phyloP scores from a whole-genome alignment of 2,113 vertebrate genomes.

The Rhinichthys klamathensis region DNA sequence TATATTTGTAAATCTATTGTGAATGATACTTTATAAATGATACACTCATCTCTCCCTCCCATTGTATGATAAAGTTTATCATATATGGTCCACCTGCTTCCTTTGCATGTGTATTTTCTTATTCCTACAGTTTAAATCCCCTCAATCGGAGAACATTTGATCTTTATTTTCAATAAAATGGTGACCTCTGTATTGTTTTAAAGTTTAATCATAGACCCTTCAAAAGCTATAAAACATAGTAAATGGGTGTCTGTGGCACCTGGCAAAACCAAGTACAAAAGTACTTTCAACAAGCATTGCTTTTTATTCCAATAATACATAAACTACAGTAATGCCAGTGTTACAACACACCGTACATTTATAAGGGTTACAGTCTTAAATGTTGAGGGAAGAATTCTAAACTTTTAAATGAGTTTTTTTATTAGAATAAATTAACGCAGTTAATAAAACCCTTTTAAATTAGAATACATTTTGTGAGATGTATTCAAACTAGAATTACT shows the following conservation, averaged over 20 bases:
- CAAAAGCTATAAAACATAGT: neutral
- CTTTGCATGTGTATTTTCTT: conserved; percentile 66
- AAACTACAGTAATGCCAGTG: neutral
- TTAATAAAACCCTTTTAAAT: neutral
- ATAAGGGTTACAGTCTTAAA: neutral
- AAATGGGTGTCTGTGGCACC: neutral
- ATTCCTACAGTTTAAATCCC: conserved; percentile 67
- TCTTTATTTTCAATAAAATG: conserved; percentile 71
- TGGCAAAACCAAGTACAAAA: neutral
- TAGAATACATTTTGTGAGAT: neutral
- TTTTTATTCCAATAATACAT: neutral
- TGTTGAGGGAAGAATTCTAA: neutral
- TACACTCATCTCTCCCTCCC: conserved; percentile 57
- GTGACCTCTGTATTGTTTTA: conserved; percentile 49
- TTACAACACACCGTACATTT: no score
- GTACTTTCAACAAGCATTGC: neutral
- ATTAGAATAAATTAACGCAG: no score
- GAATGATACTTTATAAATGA: conserved; percentile 75
- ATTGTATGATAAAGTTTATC: conserved; percentile 76
- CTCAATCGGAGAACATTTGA: conserved; percentile 63
- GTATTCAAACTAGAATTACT: neutral
- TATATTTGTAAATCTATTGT: conserved; percentile 80
- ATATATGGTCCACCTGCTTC: conserved; percentile 70
- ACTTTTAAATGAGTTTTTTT: no score
- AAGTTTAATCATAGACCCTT: conserved; percentile 49